Evolutionary conservation across 2,797 vertebrate genomes (phyloP).

Genomic region (Gallinago nigripennis): DNA sequence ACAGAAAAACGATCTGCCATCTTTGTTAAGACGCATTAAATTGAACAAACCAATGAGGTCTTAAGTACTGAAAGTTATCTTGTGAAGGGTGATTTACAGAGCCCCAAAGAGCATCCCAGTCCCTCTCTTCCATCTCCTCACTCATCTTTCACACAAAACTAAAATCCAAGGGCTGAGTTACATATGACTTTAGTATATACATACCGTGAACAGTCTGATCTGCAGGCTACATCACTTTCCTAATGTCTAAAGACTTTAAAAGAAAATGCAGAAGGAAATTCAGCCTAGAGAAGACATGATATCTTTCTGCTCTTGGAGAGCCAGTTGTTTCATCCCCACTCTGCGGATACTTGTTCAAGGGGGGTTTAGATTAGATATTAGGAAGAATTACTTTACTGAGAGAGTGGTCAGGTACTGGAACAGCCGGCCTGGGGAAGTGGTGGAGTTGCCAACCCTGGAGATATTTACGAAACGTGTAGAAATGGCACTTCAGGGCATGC

Average conservation of each 20-base stretch:
- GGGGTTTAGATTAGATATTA: no score
- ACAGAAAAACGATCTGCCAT: neutral
- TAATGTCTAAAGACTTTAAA: no score
- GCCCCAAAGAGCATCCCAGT: neutral
- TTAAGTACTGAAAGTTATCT: neutral
- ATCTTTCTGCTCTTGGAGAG: neutral
- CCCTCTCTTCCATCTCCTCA: neutral
- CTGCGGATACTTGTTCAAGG: neutral
- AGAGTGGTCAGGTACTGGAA: no score
- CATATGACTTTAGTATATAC: neutral
- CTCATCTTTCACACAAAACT: neutral
- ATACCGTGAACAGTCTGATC: neutral
- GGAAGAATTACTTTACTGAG: no score
- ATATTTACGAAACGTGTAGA: no score
- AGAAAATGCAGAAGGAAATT: no score
- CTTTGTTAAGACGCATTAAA: neutral
- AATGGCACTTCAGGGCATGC: no score
- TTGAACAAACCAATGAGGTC: neutral
- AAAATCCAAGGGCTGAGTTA: neutral
- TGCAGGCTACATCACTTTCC: neutral
- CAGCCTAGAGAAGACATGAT: no score
- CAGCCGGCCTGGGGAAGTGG: no score
- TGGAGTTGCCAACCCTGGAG: no score
- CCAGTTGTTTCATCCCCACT: neutral
- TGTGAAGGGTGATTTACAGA: neutral